These are phyloP conservation scores for Sisyra nigra DNA, from an alignment of 2,888 invertebrate genomes.

Conservation along the genomic window DNA sequence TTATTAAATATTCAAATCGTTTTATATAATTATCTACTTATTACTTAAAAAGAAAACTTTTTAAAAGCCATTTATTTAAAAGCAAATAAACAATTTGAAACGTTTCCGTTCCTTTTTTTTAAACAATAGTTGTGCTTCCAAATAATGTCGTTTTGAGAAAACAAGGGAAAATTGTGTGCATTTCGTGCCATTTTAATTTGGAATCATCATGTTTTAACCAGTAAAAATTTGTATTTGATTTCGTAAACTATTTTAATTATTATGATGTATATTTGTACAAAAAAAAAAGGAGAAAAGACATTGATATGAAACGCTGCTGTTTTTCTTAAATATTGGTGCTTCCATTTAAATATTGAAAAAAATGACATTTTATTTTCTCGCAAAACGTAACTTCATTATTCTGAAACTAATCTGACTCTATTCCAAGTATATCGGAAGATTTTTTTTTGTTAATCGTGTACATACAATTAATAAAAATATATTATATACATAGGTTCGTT, in stretches of 20 bases:
- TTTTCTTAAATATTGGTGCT: not conserved
- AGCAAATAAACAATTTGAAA: no score
- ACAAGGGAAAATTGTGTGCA: not conserved
- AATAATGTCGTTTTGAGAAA: not conserved
- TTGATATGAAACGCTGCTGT: not conserved
- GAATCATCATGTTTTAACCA: not conserved
- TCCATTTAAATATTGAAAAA: slow-evolving; percentile 1
- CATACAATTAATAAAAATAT: no score
- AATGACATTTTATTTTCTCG: not conserved
- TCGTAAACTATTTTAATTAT: not conserved
- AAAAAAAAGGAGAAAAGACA: no score
- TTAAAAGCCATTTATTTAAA: not conserved
- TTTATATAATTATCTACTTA: not conserved
- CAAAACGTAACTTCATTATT: no score
- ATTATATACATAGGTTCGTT: no score
- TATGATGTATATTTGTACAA: not conserved
- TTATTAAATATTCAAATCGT: not conserved
- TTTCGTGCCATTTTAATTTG: not conserved
- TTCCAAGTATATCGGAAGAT: no score
- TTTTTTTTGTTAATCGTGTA: no score
- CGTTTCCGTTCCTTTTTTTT: not conserved
- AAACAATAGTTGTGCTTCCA: not conserved
- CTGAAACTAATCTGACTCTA: no score
- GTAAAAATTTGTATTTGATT: not conserved
- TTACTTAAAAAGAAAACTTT: not conserved